Evolutionary conservation across 2,113 vertebrate species (phyloP), one percentile per base, ranked within the genome.

Genomic region (Merops nubicus): DNA sequence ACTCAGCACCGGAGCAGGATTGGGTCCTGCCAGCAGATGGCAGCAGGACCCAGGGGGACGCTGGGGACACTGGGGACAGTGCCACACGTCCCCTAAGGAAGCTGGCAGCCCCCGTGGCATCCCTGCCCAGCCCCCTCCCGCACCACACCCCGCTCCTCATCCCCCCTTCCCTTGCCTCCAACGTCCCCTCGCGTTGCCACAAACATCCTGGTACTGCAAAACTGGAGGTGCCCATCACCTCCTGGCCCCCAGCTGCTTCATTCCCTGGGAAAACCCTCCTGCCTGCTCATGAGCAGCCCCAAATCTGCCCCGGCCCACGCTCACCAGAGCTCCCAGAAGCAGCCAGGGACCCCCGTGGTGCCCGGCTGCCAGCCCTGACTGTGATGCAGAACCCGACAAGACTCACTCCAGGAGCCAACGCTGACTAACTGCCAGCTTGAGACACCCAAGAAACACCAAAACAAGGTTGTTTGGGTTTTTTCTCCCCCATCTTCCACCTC

Each of bases 11-110:
- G 2, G 43, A 78, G 69, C 87, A 85, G 89, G 89, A 84, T 75
- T 68, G 40, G 62, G 25, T 93, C 60, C 31, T 33, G 74, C 96
- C 96, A 95, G 85, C 88, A 96, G 96, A 89, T 96, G 94, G 95
- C 96, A 97, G 94, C 94, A 95, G 75, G 14, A 62, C 15, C 88
- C 87, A 81, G 28, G 29, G 93, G 64, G 94, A 95, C 89, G 63
- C 19, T 3, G 67, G 63, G 68, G 80, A 93, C 75, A 77, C 12
- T 22, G 77, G 50, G 69, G 83, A 62, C 73, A 54, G 53, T 31
- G 85, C 45, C 63, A 57, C 67, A 38, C 14, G n/a, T 14, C 26
- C 11, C 51, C 31, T 11, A 12, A 15, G 0, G 4, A 47, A 48
- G 53, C 28, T 0, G 5, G 25, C 28, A 36, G n/a, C 29, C 15